Evolutionary conservation across 2,797 vertebrate genomes (phyloP), one percentile per base, ranked within the genome.

Genomic region (Halcyon smyrnensis): DNA sequence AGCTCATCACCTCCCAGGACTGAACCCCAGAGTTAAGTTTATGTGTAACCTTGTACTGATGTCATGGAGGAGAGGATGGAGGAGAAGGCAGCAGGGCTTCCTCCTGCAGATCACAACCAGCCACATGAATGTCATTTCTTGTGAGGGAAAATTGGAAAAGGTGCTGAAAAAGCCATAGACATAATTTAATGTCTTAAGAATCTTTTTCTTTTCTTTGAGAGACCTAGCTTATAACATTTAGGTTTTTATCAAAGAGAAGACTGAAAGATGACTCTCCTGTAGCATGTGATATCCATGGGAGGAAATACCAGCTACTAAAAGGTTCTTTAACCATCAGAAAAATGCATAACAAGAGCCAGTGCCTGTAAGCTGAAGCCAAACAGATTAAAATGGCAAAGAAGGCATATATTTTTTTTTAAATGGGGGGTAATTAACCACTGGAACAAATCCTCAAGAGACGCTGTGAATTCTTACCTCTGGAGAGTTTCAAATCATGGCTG

Each of bases 381-480:
- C 64, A 90, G 92, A 96, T 95, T 85, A 94, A 95, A 92, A 93
- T 87, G 71, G 93, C 68, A 94, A 94, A 83, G 90, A 93, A 89
- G 41, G 53, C 60, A 90, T 94, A 83, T 90, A 92, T 93, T 92
- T 95, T 96, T 95, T 39, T 39, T 39, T 12, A 39, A 39, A 41
- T 32, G 21, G 45, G 23, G n/a, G n/a, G 71, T 96, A 93, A 95
- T 95, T 96, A 97, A 87, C 84, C 74, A 89, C 78, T 90, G 81
- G 68, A 96, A 95, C 60, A 78, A 96, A 87, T 93, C 60, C 93
- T 87, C 92, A 41, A 65, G 60, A 64, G 84, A 85, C 32, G 13
- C 73, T 80, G 57, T 87, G 75, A 32, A 89, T 90, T 95, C 67
- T 62, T 71, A 32, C 65, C 91, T 92, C 95, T 87, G 37, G 36